Base-by-base conservation (phyloP, 2,797 vertebrate species). In the Danio aesculapii region DNA sequence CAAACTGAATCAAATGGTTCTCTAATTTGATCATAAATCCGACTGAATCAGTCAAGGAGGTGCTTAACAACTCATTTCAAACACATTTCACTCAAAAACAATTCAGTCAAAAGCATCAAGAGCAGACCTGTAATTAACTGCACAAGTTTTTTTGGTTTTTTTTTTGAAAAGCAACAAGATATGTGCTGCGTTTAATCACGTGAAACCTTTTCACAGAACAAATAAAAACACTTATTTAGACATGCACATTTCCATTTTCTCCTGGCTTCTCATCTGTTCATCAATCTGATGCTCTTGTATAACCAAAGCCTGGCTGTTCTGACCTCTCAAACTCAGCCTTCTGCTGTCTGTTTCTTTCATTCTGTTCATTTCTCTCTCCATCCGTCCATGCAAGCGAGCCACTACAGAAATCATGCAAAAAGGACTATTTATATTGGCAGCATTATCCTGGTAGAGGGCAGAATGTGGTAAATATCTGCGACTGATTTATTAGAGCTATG, bases 221-320 rank as follows among this genome's bases (percentile, higher is more conserved):
- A 52, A 52, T 52, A 52, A 39, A 63, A 63, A 52, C 14, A n/a
- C 49, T n/a, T n/a, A 2, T 8, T 5, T 8, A 69, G 66, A 69
- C 21, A 17, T 70, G 14, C 6, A 41, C 13, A 30, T 70, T 52
- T 53, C 67, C 30, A 12, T 8, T 53, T 12, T 70, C 16, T 12
- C n/a, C 68, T 70, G 30, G 12, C 16, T 43, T 53, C 53, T 70
- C 68, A 41, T 73, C 53, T 61, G 71, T 16, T 59, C 13, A 16
- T 74, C 41, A 14, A 2, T 21, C 55, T 61, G 43, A 73, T 59
- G 12, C 13, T 73, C 19, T 59, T 58, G 55, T 46, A 73, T 59
- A 59, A 73, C 41, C 55, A 73, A 73, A 73, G 55, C 17, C 53
- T 73, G 71, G n/a, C 71, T 73, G 55, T 59, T 73, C 52, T 59